Percentiles rank a stretch among this genome's conserved stretches.
phyloP scores from a whole-genome alignment of 2,888 invertebrate species.

The Choristoneura rosaceana region DNA sequence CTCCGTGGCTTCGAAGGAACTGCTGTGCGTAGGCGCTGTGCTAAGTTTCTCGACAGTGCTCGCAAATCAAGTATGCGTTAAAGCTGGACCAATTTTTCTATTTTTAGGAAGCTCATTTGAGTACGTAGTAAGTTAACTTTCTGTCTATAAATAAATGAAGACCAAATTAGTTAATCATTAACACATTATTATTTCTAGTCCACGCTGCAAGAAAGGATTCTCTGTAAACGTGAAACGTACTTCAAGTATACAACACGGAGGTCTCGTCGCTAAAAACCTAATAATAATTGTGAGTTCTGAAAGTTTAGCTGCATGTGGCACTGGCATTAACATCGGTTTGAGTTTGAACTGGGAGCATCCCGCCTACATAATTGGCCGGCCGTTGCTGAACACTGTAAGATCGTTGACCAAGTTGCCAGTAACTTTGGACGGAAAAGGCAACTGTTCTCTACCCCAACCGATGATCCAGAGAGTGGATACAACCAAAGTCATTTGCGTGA shows the following conservation, averaged over 20 bases:
- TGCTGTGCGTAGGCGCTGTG: slow-evolving; percentile 74
- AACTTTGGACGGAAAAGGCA: slow-evolving; percentile 47
- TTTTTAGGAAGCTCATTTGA: slow-evolving; percentile 61
- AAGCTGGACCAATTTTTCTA: slow-evolving; percentile 66
- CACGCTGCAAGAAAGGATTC: slow-evolving; percentile 73
- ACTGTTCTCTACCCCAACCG: slow-evolving; percentile 35
- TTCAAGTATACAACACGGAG: slow-evolving; percentile 62
- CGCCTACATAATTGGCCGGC: slow-evolving; percentile 66
- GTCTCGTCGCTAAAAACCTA: slow-evolving; percentile 61
- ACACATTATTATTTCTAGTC: slow-evolving; percentile 55
- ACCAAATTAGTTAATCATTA: neutral
- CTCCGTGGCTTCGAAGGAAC: slow-evolving; percentile 61
- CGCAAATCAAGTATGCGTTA: slow-evolving; percentile 66
- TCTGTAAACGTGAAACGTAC: slow-evolving; percentile 60
- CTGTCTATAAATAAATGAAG: neutral
- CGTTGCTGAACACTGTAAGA: slow-evolving; percentile 54
- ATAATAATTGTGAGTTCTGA: slow-evolving; percentile 66
- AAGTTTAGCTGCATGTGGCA: slow-evolving; percentile 62
- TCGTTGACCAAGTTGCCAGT: slow-evolving; percentile 66
- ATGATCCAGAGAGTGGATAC: slow-evolving; percentile 49
- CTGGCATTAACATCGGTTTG: slow-evolving; percentile 56
- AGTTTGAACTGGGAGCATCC: slow-evolving; percentile 50
- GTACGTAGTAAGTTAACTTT: slow-evolving; percentile 56
- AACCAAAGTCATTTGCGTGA: slow-evolving; percentile 64
- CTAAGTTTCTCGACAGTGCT: slow-evolving; percentile 64